Evolutionary conservation across 2,797 vertebrate species (phyloP), one percentile per base, ranked within the genome.

Genomic region (Eulemur albifrons): DNA sequence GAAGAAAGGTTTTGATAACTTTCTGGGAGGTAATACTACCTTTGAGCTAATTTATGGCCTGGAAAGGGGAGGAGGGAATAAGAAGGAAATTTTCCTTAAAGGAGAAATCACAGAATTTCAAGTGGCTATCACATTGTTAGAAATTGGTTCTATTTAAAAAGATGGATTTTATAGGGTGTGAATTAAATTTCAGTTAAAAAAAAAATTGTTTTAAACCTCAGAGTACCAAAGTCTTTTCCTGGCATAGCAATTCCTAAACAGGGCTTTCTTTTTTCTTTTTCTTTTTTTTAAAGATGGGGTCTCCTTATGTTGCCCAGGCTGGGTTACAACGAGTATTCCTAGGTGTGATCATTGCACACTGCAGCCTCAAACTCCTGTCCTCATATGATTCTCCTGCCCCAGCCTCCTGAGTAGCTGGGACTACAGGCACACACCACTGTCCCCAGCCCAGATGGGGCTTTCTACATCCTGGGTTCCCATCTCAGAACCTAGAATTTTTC

Each of bases 41-140:
- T 93, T 83, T 93, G 63, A 85, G 59, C 48, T 52, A 38, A 67
- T 82, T 77, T 32, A 45, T 50, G 81, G 50, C 43, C 61, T 92
- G 43, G 40, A 86, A 90, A 57, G 30, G 38, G 38, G 43, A 88
- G 20, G 15, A 54, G 8, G 20, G 3, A 63, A 20, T 65, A 81
- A 38, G 12, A 91, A 77, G 69, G 70, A 61, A 82, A 54, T n/a
- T 86, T 48, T 70, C 54, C 63, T 88, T 32, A 38, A 79, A 95
- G 57, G 20, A 88, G 50, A 90, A 94, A 81, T 77, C 48, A 35
- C 6, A 80, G 88, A 76, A 88, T 88, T 94, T 94, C 77, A 90
- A 45, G n/a, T 76, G 48, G 9, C 40, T 88, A 2, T 54, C 79
- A 84, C 65, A 50, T 20, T 88, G 27, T 86, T 89, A 70, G 43